A percentile compares a stretch with the other conserved stretches of the same genome.
phyloP scores from a whole-genome alignment of 2,797 vertebrate genomes.

The Lophius americanus region DNA sequence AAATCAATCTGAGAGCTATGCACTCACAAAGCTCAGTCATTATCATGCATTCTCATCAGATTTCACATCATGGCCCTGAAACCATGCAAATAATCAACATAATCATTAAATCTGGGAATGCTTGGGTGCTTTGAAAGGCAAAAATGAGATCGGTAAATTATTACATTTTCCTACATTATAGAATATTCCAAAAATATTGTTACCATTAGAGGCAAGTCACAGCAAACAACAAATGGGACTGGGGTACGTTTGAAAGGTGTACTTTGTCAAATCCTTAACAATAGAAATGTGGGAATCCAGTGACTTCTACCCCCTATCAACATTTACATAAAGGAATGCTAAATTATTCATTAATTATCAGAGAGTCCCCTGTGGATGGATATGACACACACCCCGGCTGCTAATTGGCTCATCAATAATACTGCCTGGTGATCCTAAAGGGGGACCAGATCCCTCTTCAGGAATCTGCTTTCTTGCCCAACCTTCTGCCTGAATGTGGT shows the following conservation, averaged over 20 bases:
- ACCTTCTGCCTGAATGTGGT: slow-evolving; percentile 70
- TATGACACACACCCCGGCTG: slow-evolving; percentile 75
- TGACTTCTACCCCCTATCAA: slow-evolving; percentile 75
- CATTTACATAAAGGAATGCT: slow-evolving; percentile 83
- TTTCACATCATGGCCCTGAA: slow-evolving; percentile 78
- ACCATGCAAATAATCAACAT: slow-evolving; percentile 77
- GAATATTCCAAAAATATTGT: slow-evolving; percentile 41
- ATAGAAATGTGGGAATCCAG: slow-evolving; percentile 71
- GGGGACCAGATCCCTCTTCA: slow-evolving; percentile 74
- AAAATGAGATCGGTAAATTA: slow-evolving; percentile 24
- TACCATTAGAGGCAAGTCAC: slow-evolving; percentile 45
- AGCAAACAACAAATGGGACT: slow-evolving; percentile 58
- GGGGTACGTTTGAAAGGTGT: slow-evolving; percentile 50
- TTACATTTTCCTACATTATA: slow-evolving; percentile 20
- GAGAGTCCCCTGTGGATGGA: slow-evolving; percentile 74
- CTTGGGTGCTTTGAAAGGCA: slow-evolving; percentile 12
- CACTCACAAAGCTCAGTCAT: slow-evolving; percentile 79
- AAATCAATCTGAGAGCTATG: slow-evolving; percentile 76
- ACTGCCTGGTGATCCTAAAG: slow-evolving; percentile 69
- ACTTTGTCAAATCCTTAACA: slow-evolving; percentile 71
- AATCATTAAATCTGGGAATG: slow-evolving; percentile 58
- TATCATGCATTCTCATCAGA: slow-evolving; percentile 86
- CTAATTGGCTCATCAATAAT: slow-evolving; percentile 88
- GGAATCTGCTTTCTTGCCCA: slow-evolving; percentile 73
- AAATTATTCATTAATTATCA: slow-evolving; percentile 85